A percentile compares a stretch with the other conserved stretches of the same genome.
Conservation (phyloP, 37 sponge, comb jelly and placozoan species). For the Agelas oroides region DNA sequence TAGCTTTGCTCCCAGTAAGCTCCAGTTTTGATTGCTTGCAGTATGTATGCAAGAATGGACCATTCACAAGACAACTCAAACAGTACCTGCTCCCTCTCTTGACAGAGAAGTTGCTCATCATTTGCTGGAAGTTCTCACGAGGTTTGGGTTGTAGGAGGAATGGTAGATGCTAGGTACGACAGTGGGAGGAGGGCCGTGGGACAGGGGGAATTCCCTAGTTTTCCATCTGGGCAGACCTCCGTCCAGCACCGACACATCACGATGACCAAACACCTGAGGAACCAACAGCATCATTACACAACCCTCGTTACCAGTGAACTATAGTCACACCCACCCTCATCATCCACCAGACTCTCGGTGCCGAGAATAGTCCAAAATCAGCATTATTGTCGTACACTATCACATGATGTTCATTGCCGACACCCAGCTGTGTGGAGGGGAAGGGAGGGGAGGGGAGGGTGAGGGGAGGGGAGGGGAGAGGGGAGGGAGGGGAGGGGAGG, state of each 20-base stretch:
- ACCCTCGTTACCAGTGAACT: not conserved
- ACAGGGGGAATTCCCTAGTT: conserved; percentile 26
- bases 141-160: conserved; percentile 22
- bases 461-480: not conserved
- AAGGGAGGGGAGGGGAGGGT: not conserved
- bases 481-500: not conserved
- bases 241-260: conserved; percentile 72
- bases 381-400: conserved; percentile 84
- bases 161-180: conserved; percentile 4
- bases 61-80: conserved; percentile 9
- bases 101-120: conserved; percentile 2
- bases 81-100: not conserved
- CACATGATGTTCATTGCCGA: conserved; percentile 66
- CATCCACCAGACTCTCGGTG: conserved; percentile 86
- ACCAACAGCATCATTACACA: not conserved
- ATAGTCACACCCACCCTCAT: conserved; percentile 62
- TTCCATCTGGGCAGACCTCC: conserved; percentile 79
- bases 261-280: conserved; percentile 75
- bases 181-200: conserved; percentile 12
- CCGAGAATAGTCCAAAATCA: conserved; percentile 74
- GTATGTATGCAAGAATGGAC: no score
- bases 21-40: no score
- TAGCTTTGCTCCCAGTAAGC: no score
- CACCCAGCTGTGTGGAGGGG: conserved; percentile 79
- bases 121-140: conserved; percentile 58